Conservation (phyloP, 2,888 invertebrate species). For the Macaria notata region DNA sequence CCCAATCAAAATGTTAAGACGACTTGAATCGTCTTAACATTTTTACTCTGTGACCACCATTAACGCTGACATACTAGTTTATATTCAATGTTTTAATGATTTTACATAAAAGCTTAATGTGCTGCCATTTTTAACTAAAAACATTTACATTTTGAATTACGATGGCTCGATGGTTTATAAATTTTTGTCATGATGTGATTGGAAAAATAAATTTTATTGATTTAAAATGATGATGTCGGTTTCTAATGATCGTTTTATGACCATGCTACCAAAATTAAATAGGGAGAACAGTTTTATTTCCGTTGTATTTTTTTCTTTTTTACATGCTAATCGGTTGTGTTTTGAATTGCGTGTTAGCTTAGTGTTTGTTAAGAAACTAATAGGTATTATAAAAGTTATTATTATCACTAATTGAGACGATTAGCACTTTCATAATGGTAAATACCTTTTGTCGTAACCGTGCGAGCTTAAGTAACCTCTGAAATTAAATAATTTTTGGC, state of each 20-base stretch:
- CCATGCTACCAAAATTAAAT: slow-evolving; percentile 6
- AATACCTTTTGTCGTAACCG: background rate
- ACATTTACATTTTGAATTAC: slow-evolving; percentile 12
- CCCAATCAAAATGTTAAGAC: no score
- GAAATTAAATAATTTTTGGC: no score
- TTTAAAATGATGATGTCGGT: slow-evolving; percentile 19
- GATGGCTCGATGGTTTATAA: slow-evolving; percentile 19
- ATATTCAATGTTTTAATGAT: slow-evolving; percentile 35
- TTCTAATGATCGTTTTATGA: slow-evolving; percentile 12
- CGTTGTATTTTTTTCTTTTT: background rate
- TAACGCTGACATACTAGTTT: slow-evolving; percentile 37
- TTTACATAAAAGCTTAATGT: slow-evolving; percentile 63
- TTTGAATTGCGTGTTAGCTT: background rate
- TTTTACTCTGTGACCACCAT: slow-evolving; percentile 30
- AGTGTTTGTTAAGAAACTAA: background rate
- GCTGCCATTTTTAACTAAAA: slow-evolving; percentile 35
- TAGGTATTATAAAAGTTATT: slow-evolving; percentile 5
- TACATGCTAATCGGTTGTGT: no score
- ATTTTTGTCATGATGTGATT: slow-evolving; percentile 28
- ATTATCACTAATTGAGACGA: background rate
- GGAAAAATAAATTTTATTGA: slow-evolving; percentile 26
- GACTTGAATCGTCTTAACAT: slow-evolving; percentile 6
- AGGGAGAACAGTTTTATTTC: background rate
- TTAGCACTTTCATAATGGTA: slow-evolving; percentile 2
- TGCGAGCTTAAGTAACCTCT: background rate